Evolutionary conservation across 1,140 invertebrate species (phyloP).

Genomic region (Drosophila bocki): DNA sequence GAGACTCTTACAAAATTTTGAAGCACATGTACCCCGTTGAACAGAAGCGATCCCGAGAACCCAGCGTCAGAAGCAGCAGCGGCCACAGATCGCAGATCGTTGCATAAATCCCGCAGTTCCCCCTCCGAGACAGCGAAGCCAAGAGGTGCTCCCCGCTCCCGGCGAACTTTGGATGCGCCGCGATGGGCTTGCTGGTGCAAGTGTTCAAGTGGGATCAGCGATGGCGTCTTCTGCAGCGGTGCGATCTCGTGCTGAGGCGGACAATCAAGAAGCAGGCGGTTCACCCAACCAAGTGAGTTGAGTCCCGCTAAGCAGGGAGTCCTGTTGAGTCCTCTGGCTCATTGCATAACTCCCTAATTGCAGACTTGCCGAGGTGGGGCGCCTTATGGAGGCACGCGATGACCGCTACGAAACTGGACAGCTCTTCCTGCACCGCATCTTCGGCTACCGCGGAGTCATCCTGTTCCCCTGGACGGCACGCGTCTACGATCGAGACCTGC

Average conservation of each 20-base stretch:
- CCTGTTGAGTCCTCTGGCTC: slow-evolving; percentile 12
- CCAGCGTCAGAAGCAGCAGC: slow-evolving; percentile 23
- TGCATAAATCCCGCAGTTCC: slow-evolving; percentile 62
- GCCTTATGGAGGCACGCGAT: slow-evolving; percentile 92
- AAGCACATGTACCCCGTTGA: slow-evolving; percentile 45
- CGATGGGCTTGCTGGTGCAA: slow-evolving; percentile 65
- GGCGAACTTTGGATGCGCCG: slow-evolving; percentile 43
- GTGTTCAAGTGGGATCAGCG: slow-evolving; percentile 69
- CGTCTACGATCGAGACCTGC: slow-evolving; percentile 96
- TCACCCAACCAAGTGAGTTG: slow-evolving; percentile 65
- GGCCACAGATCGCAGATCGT: slow-evolving; percentile 16
- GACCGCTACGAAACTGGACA: slow-evolving; percentile 98
- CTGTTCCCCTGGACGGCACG: slow-evolving; percentile 97
- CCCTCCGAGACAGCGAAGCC: slow-evolving; percentile 19
- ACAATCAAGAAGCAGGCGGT: slow-evolving; percentile 67
- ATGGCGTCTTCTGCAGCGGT: slow-evolving; percentile 57
- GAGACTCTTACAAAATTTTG: slow-evolving; percentile 49
- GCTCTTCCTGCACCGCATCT: slow-evolving; percentile 96
- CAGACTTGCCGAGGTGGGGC: slow-evolving; percentile 88
- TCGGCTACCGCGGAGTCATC: slow-evolving; percentile 97
- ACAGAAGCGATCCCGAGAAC: slow-evolving; percentile 24
- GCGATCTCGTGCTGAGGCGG: slow-evolving; percentile 59
- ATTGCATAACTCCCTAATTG: slow-evolving; percentile 37
- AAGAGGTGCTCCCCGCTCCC: slow-evolving; percentile 36
- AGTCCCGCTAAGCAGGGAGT: slow-evolving; percentile 1